phyloP scores from a whole-genome alignment of 2,888 invertebrate species.

The Choreutis nemorana region DNA sequence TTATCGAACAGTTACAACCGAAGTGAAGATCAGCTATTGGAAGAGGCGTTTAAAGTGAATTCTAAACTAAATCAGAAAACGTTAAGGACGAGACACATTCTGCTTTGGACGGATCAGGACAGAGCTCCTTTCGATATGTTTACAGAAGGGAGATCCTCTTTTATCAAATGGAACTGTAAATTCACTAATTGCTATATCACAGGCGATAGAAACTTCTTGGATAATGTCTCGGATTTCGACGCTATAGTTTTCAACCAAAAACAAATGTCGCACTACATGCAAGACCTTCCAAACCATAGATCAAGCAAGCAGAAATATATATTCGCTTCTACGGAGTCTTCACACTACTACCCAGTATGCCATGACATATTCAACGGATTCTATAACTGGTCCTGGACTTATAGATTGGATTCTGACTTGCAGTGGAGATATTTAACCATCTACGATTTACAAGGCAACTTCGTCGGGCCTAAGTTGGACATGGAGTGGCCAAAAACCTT shows the following conservation, averaged over 20 bases:
- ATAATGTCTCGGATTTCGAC: constrained; percentile 14
- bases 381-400: constrained; percentile 47
- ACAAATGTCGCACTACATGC: constrained; percentile 1
- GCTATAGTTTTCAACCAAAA: constrained; percentile 15
- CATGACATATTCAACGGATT: constrained; percentile 20
- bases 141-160: constrained; percentile 11
- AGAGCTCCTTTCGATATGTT: constrained; percentile 9
- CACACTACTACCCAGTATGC: constrained; percentile 27
- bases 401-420: constrained; percentile 31
- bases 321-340: constrained; percentile 33
- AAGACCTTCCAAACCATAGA: constrained; percentile 17
- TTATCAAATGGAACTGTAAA: constrained; percentile 12
- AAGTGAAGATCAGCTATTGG: too few relatives aligned
- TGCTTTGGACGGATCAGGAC: constrained; percentile 5
- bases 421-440: constrained; percentile 27
- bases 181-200: constrained; percentile 16
- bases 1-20: too few relatives aligned
- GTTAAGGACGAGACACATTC: constrained; percentile 2
- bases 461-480: constrained; percentile 24
- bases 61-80: too few relatives aligned
- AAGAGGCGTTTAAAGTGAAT: too few relatives aligned
- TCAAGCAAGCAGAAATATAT: constrained; percentile 31
- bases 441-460: constrained; percentile 17
- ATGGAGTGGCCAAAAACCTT: constrained; percentile 30
- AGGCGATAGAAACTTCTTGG: constrained; percentile 7